Base-by-base conservation (phyloP, 2,888 invertebrate genomes). In the Antitype chi region DNA sequence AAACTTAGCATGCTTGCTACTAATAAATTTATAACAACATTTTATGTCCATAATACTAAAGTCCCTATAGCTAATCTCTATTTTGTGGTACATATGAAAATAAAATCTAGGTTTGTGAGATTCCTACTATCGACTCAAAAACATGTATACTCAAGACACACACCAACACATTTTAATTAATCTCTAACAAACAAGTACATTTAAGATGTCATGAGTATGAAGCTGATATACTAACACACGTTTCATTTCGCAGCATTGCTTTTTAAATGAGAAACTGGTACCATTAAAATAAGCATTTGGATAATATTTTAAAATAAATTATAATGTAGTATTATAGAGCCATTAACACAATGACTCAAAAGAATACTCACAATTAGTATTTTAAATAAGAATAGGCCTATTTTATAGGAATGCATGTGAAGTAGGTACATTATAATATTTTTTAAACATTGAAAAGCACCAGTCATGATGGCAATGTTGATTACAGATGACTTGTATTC, bases 11-110 rank as follows among this genome's bases (percentile, higher is more conserved):
- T 93, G 92, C 87, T 84, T 63, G 68, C 94, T 94, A 94, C 92
- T 90, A 91, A 93, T 94, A 93, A 89, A 85, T 92, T 90, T 91
- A 91, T 94, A 94, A 94, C 94, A 95, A 94, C 95, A 95, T 94
- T 94, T 92, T 91, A 94, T 95, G 94, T 95, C 92, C 90, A 91
- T 92, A 93, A 93, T 91, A 92, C 94, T 92, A 94, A 91, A 89
- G 89, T 90, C 87, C 89, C 91, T 94, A 94, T 89, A 80, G 87
- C 93, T 92, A 93, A 91, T 89, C 85, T 82, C 88, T 84, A 90
- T 85, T 86, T 88, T 89, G 90, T 87, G 88, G 90, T 91, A 90
- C 82, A 87, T 87, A 90, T 80, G 89, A 91, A 93, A 93, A 91
- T 91, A 91, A 92, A 81, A 89, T 87, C 89, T 91, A 92, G 89